Conservation (phyloP, 2,797 vertebrate species). For the Peromyscus eremicus region DNA sequence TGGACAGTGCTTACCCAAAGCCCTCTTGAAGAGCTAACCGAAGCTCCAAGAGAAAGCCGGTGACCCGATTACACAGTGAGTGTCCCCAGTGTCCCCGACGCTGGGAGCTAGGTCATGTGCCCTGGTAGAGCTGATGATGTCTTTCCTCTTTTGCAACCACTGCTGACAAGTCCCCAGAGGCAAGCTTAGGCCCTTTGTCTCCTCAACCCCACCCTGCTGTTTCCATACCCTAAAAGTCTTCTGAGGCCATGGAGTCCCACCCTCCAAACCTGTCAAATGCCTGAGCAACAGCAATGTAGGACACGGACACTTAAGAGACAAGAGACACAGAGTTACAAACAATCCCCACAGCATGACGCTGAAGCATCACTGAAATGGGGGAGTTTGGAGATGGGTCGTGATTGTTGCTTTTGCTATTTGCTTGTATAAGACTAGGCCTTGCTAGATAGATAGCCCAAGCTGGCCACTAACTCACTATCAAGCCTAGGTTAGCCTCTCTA, state of each 20-base stretch:
- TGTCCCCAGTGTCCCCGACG: not conserved
- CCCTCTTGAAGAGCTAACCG: not conserved
- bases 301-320: not conserved
- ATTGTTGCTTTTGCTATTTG: too few relatives aligned
- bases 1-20: not conserved
- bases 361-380: not conserved
- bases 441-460: not conserved
- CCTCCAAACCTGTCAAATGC: not conserved
- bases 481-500: not conserved
- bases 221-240: not conserved
- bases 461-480: not conserved
- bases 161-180: not conserved
- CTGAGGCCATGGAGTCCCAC: not conserved
- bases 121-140: not conserved
- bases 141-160: not conserved
- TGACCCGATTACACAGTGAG: not conserved
- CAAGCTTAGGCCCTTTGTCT: not conserved
- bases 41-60: not conserved
- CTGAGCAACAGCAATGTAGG: not conserved
- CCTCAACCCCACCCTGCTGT: not conserved
- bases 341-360: accelerated
- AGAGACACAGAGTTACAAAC: too few relatives aligned
- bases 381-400: not conserved
- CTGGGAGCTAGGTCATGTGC: not conserved
- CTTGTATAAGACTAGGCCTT: not conserved